Conservation (phyloP, 2,888 invertebrate genomes). For the Agelastica alni region DNA sequence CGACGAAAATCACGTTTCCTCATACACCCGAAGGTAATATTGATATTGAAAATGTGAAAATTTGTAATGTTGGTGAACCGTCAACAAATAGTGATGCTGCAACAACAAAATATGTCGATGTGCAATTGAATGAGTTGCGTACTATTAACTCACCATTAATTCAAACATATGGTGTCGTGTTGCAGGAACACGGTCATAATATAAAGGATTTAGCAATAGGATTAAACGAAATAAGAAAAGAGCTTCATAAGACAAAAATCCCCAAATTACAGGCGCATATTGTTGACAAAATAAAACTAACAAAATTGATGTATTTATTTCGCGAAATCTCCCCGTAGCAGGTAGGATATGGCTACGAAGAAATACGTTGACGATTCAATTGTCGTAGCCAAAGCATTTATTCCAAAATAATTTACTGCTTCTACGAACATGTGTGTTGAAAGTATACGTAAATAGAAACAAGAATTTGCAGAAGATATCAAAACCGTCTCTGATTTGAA, state of each 20-base stretch:
- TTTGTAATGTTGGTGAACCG: not conserved
- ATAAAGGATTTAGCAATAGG: not conserved
- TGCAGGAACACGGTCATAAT: not conserved
- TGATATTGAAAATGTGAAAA: not conserved
- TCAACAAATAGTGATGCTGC: not conserved
- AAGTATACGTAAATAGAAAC: too few species aligned
- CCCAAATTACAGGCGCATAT: not conserved
- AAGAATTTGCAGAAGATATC: too few species aligned
- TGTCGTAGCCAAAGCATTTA: too few species aligned
- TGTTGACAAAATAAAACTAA: not conserved
- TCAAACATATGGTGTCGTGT: not conserved
- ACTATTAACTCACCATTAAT: not conserved
- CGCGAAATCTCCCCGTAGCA: too few species aligned
- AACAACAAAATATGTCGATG: not conserved
- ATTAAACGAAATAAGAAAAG: too few species aligned
- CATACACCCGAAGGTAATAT: not conserved
- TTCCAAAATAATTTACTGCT: too few species aligned
- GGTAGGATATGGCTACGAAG: too few species aligned
- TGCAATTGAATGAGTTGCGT: not conserved
- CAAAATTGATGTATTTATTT: too few species aligned
- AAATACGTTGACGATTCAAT: too few species aligned
- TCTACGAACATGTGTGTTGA: too few species aligned
- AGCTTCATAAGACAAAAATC: not conserved
- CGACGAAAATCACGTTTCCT: not conserved
- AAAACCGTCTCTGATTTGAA: too few species aligned